Percentiles rank a stretch among this genome's conserved stretches.
These are phyloP conservation scores for Pipistrellus kuhlii DNA, from an alignment of 2,797 vertebrate genomes.

Conservation along the genomic window DNA sequence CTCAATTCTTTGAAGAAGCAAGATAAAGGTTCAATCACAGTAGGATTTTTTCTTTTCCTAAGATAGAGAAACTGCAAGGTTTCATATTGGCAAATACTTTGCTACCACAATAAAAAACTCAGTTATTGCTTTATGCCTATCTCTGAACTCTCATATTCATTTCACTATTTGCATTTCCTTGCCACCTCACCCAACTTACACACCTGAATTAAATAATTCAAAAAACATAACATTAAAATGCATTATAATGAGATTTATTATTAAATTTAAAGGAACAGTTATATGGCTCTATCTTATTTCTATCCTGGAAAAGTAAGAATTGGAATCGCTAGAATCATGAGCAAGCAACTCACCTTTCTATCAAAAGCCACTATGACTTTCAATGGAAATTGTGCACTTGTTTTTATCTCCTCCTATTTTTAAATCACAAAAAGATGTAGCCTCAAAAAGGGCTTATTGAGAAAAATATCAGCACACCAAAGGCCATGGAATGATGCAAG, in stretches of 20 bases:
- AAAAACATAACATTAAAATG: constrained; percentile 51
- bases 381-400: neutral
- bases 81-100: constrained; percentile 67
- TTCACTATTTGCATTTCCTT: neutral
- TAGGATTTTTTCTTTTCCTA: constrained; percentile 61
- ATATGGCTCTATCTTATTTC: neutral
- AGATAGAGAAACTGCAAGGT: constrained; percentile 56
- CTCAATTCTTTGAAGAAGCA: constrained; percentile 17
- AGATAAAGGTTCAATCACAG: constrained; percentile 70
- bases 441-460: constrained; percentile 57
- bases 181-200: neutral
- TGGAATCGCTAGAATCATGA: neutral
- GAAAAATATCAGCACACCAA: constrained; percentile 74
- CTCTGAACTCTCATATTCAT: neutral
- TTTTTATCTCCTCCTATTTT: neutral
- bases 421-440: constrained; percentile 59
- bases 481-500: constrained; percentile 73
- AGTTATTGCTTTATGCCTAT: constrained; percentile 65
- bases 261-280: constrained; percentile 50
- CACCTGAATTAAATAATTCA: neutral
- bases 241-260: neutral
- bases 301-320: neutral
- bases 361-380: constrained; percentile 12
- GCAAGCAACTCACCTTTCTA: neutral
- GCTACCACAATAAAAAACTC: constrained; percentile 59